These are phyloP conservation scores for Sarcophaga bullata DNA, from an alignment of 1,140 invertebrate genomes.

Conservation along the genomic window DNA sequence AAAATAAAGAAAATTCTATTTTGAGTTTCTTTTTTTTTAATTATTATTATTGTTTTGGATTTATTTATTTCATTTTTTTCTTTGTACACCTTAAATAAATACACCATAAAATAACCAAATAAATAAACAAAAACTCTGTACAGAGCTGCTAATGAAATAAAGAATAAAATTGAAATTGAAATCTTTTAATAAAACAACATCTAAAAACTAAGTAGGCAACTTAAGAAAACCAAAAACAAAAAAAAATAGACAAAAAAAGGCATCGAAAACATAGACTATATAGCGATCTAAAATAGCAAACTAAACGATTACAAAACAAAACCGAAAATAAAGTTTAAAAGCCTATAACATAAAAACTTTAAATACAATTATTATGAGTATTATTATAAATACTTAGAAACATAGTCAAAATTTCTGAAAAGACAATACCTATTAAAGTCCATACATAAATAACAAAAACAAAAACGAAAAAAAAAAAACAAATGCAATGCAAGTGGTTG, in stretches of 20 bases:
- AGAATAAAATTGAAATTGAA: background rate
- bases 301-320: background rate
- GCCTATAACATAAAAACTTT: background rate
- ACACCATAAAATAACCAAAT: background rate
- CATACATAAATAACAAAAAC: no score
- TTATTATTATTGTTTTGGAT: background rate
- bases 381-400: no score
- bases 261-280: constrained; percentile 15
- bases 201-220: background rate
- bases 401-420: no score
- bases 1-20: constrained; percentile 3
- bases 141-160: background rate
- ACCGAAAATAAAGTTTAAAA: background rate
- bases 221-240: background rate
- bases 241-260: background rate
- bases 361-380: no score
- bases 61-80: background rate
- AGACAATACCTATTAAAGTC: no score
- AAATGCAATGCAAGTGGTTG: no score
- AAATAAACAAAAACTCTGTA: background rate
- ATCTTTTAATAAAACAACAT: background rate
- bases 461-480: no score
- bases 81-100: no score
- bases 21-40: background rate
- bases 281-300: background rate